Base-by-base conservation (phyloP, 1,140 invertebrate species). In the Pseudomyrmex dendroicus region DNA sequence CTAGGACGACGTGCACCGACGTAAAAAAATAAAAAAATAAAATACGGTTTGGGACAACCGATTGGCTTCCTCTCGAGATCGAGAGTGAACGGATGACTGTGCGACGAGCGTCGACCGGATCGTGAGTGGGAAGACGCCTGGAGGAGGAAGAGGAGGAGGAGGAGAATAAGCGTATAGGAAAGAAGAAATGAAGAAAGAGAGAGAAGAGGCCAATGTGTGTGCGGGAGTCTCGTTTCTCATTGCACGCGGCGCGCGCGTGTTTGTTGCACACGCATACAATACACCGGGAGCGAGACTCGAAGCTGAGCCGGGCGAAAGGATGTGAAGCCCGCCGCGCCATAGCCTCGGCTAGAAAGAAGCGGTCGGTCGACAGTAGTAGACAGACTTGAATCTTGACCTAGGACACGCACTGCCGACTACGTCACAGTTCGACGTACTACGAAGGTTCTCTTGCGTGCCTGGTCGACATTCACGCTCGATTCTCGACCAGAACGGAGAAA, bases 361-460 rank as follows among this genome's bases (percentile, higher is more conserved):
- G 77, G 22, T 66, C 70, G 86, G 63, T 66, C 67, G 52, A 25
- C 74, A 12, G 46, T 63, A 89, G 89, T 89, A 91, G 90, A 89
- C 90, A 88, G 85, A 90, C 89, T 89, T 91, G 91, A 93, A 89
- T 93, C 93, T 92, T 93, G 93, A 93, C 93, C 93, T 94, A 93
- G 93, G 93, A 91, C 90, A 94, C 93, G 92, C 93, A 92, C 86
- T 85, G 91, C 72, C 89, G 90, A 86, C 84, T 91, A 90, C 92
- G 91, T 92, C 92, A 92, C 91, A 90, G 90, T 90, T 90, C 89
- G 91, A 90, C 88, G 89, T 91, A 85, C 90, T 89, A 74, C 86
- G 85, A 86, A 89, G 77, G 85, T 61, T 86, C 64, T 83, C 63
- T 64, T 83, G 64, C 84, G 56, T 56, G 62, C 70, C 50, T 35